These are phyloP conservation scores for Heliconius charithonia DNA, from an alignment of 2,888 invertebrate species.

Conservation along the genomic window DNA sequence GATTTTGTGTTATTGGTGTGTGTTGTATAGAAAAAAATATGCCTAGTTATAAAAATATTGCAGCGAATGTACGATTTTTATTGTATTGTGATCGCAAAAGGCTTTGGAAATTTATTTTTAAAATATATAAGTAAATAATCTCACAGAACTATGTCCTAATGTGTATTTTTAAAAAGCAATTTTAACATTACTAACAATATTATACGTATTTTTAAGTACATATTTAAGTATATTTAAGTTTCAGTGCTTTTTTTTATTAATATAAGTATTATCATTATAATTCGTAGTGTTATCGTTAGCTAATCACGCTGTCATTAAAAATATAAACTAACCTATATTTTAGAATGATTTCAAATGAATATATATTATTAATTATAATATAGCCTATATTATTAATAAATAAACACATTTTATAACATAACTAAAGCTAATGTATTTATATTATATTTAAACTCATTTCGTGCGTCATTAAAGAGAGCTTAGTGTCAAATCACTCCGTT, in stretches of 20 bases:
- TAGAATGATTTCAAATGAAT: conserved; percentile 12
- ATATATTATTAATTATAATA: background rate
- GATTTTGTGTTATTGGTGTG: background rate
- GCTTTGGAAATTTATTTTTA: background rate
- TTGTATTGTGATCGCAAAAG: background rate
- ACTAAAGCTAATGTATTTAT: background rate
- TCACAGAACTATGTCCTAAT: conserved; percentile 7
- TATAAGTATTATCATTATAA: background rate
- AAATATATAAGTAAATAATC: background rate
- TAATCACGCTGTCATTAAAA: conserved; percentile 7
- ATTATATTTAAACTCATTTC: background rate
- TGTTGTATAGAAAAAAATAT: background rate
- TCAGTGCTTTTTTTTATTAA: conserved; percentile 12
- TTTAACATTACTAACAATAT: background rate
- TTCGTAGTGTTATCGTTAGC: background rate
- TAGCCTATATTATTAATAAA: background rate
- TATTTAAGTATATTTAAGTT: conserved; percentile 2
- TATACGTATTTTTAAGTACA: background rate
- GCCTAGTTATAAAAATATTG: background rate
- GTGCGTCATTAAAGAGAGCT: background rate
- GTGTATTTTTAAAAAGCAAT: background rate
- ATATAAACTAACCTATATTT: conserved; percentile 3
- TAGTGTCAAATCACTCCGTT: background rate
- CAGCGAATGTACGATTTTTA: background rate
- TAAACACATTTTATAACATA: background rate